Evolutionary conservation across 2,797 vertebrate species (phyloP).

Genomic region (Catharus ustulatus): DNA sequence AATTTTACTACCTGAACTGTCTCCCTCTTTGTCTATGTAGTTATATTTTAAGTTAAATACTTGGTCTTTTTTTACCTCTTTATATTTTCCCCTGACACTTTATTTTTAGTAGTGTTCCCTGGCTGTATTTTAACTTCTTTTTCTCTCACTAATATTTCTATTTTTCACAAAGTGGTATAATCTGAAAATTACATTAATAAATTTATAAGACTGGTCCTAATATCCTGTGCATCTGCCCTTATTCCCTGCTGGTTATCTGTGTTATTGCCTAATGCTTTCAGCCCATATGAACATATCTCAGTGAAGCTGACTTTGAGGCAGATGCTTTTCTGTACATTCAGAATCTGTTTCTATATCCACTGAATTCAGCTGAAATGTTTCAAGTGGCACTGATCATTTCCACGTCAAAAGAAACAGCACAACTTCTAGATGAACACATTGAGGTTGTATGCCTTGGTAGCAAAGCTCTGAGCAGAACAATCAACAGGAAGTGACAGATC

Average conservation of each 20-base stretch:
- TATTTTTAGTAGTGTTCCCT: background rate
- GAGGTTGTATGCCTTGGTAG: background rate
- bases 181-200: slow-evolving; percentile 21
- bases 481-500: background rate
- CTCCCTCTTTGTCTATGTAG: background rate
- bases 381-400: background rate
- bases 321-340: background rate
- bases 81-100: background rate
- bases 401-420: background rate
- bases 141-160: background rate
- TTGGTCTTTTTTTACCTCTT: background rate
- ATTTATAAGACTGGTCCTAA: slow-evolving; percentile 8
- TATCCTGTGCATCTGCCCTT: background rate
- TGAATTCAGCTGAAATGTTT: background rate
- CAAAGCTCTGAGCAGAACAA: background rate
- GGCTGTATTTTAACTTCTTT: background rate
- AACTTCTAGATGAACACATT: background rate
- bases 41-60: background rate
- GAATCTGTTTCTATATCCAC: background rate
- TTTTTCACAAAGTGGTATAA: background rate
- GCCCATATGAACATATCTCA: background rate
- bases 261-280: background rate
- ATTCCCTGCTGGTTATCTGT: background rate
- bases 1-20: background rate
- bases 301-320: background rate